Conservation (phyloP, 2,888 invertebrate genomes). For the Chalcis sispes region DNA sequence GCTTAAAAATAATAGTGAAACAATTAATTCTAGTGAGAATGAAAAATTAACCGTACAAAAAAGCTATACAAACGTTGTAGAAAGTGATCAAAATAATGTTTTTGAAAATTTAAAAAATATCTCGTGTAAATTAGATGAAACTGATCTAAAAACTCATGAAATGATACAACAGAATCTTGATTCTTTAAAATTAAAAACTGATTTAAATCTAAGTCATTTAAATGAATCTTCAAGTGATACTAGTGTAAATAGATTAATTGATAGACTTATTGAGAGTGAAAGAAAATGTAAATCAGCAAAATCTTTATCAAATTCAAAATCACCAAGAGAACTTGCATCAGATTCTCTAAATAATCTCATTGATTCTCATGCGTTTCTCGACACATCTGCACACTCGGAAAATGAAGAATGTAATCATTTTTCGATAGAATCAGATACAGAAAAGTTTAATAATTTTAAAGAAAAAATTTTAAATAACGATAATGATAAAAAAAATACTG, state of each 20-base stretch:
- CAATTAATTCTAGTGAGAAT: not conserved
- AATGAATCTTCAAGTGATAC: slow-evolving; percentile 58
- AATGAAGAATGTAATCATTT: slow-evolving; percentile 28
- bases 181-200: slow-evolving; percentile 5
- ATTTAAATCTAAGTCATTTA: slow-evolving; percentile 3
- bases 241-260: slow-evolving; percentile 55
- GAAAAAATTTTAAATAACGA: not conserved
- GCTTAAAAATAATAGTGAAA: not conserved
- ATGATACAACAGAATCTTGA: not conserved
- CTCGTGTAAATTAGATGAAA: not conserved
- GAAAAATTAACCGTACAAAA: not conserved
- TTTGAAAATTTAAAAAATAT: slow-evolving; percentile 1
- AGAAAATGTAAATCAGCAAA: slow-evolving; percentile 37
- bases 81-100: not conserved
- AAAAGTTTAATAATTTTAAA: slow-evolving; percentile 15
- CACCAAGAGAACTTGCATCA: slow-evolving; percentile 25
- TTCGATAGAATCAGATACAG: not conserved
- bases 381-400: slow-evolving; percentile 44
- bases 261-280: slow-evolving; percentile 48
- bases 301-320: slow-evolving; percentile 25
- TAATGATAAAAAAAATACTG: slow-evolving; percentile 20
- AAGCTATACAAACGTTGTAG: not conserved
- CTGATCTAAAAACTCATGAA: not conserved
- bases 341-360: slow-evolving; percentile 30
- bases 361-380: slow-evolving; percentile 40